These are phyloP conservation scores for Suillia variegata DNA, from an alignment of 2,888 invertebrate genomes.

Conservation along the genomic window DNA sequence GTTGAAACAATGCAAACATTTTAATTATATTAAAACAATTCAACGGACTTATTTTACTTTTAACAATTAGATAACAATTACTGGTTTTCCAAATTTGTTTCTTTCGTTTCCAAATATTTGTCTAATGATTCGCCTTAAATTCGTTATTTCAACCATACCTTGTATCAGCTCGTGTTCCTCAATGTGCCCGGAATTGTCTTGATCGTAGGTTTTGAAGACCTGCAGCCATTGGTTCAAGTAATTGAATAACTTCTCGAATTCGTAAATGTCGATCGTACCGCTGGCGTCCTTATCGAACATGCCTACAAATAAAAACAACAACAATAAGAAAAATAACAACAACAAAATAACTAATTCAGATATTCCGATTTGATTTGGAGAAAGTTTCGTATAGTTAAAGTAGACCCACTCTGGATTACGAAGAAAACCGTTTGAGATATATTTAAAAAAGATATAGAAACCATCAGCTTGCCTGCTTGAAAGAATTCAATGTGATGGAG, in stretches of 20 bases:
- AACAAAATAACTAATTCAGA: constrained; percentile 3
- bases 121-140: too few relatives aligned
- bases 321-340: constrained; percentile 32
- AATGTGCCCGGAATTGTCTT: constrained; percentile 83
- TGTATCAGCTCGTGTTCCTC: constrained; percentile 78
- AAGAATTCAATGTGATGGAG: too few relatives aligned
- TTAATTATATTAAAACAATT: neutral
- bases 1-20: too few relatives aligned
- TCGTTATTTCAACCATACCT: constrained; percentile 62
- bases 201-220: constrained; percentile 83
- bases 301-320: constrained; percentile 67
- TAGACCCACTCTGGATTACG: too few relatives aligned
- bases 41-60: neutral
- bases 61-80: neutral
- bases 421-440: too few relatives aligned
- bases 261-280: constrained; percentile 82
- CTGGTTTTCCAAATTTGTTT: too few relatives aligned
- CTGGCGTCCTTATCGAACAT: constrained; percentile 87
- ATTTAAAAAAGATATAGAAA: too few relatives aligned
- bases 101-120: too few relatives aligned
- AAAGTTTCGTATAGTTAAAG: too few relatives aligned
- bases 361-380: neutral
- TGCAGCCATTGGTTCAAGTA: constrained; percentile 89
- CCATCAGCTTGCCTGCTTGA: too few relatives aligned
- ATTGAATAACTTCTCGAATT: constrained; percentile 84